These are phyloP conservation scores for Cinara cedri DNA, from an alignment of 2,888 invertebrate species.

Conservation along the genomic window DNA sequence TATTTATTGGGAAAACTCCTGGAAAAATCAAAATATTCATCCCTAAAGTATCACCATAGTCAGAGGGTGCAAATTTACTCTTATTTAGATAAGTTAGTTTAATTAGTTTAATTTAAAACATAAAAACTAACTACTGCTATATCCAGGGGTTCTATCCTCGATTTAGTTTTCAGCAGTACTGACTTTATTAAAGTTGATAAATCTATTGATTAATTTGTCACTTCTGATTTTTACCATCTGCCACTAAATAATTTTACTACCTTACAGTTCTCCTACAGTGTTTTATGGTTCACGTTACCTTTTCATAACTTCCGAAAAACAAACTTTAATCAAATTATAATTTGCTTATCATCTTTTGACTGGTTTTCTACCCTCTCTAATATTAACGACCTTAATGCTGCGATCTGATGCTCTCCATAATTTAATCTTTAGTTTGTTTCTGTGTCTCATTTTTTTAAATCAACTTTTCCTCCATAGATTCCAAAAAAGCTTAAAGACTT, in stretches of 20 bases:
- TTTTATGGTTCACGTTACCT: background rate
- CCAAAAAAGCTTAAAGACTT: too few species aligned
- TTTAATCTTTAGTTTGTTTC: background rate
- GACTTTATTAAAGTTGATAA: background rate
- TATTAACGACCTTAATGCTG: background rate
- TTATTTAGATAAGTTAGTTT: too few species aligned
- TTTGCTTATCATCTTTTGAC: background rate
- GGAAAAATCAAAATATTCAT: too few species aligned
- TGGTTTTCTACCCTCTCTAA: conserved; percentile 1
- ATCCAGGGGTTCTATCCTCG: background rate
- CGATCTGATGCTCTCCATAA: conserved; percentile 4
- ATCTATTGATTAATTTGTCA: conserved; percentile 16
- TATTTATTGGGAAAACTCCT: too few species aligned
- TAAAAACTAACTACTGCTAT: background rate
- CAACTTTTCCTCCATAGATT: background rate
- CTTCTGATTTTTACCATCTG: background rate
- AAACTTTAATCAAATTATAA: background rate
- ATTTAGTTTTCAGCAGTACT: background rate
- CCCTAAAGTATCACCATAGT: too few species aligned
- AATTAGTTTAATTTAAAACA: too few species aligned
- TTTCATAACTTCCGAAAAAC: background rate
- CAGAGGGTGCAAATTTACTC: too few species aligned
- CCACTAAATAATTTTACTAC: conserved; percentile 7
- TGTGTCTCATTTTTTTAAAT: background rate
- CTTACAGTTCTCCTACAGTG: background rate